Evolutionary conservation across 2,797 vertebrate genomes (phyloP).

Genomic region (Melanotaenia pygmaea): DNA sequence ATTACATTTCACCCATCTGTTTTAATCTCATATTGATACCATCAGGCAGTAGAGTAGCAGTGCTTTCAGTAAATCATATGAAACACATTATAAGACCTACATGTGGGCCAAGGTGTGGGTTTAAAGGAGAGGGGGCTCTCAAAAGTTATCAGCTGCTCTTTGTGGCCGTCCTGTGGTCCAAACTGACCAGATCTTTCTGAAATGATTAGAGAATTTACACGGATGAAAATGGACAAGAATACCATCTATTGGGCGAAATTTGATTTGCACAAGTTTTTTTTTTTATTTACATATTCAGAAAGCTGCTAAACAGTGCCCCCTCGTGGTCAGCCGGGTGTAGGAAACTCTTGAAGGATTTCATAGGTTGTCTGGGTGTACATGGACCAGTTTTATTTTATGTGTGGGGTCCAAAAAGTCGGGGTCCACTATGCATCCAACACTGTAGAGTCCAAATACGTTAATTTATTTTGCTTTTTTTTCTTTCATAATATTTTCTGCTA

Average conservation of each 20-base stretch:
- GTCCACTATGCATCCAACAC: not conserved
- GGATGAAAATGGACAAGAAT: not conserved
- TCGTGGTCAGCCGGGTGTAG: not conserved
- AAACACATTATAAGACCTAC: not conserved
- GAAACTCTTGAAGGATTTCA: not conserved
- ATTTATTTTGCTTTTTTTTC: not conserved
- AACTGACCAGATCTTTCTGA: not conserved
- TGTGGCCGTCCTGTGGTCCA: not conserved
- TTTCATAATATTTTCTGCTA: not conserved
- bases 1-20: not conserved
- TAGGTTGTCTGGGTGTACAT: not conserved
- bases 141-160: not conserved
- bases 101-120: not conserved
- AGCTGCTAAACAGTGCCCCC: not conserved
- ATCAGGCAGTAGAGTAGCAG: not conserved
- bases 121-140: not conserved
- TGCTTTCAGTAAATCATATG: not conserved
- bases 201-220: not conserved
- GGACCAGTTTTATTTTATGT: not conserved
- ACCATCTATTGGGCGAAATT: not conserved
- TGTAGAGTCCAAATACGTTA: not conserved
- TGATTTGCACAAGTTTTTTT: not conserved
- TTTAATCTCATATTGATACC: not conserved
- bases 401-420: not conserved
- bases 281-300: not conserved